Conservation (phyloP, 2,797 vertebrate genomes). For the Urocyon cinereoargenteus region DNA sequence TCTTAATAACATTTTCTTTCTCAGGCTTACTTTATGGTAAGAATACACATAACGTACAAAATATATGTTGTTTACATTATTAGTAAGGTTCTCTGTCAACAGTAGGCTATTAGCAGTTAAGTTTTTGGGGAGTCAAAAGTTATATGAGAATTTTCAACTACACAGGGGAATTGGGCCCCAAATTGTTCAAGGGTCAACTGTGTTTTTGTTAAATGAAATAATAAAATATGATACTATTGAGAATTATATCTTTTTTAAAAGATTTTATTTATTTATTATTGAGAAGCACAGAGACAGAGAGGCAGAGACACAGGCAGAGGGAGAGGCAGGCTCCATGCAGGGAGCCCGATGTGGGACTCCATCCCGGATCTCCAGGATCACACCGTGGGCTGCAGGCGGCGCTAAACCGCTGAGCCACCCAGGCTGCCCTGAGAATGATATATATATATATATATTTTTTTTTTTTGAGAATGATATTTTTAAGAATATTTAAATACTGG, state of each 20-base stretch:
- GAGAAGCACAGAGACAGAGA: too few relatives aligned
- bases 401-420: too few relatives aligned
- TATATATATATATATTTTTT: too few relatives aligned
- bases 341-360: too few relatives aligned
- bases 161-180: not conserved
- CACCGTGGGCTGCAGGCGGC: too few relatives aligned
- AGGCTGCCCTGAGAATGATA: too few relatives aligned
- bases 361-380: too few relatives aligned
- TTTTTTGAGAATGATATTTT: too few relatives aligned
- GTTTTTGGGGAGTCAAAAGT: not conserved
- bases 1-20: not conserved
- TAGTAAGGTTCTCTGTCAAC: not conserved
- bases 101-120: not conserved
- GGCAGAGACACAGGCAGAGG: too few relatives aligned
- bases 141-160: not conserved
- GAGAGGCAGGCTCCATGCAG: too few relatives aligned
- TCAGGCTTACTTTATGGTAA: not conserved
- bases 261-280: too few relatives aligned
- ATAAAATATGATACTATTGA: not conserved
- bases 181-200: not conserved
- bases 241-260: not conserved
- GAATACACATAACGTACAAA: not conserved
- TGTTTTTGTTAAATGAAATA: constrained; percentile 9
- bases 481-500: too few relatives aligned
- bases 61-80: not conserved